phyloP scores from a whole-genome alignment of 1,140 invertebrate species.

The Cherax quadricarinatus region DNA sequence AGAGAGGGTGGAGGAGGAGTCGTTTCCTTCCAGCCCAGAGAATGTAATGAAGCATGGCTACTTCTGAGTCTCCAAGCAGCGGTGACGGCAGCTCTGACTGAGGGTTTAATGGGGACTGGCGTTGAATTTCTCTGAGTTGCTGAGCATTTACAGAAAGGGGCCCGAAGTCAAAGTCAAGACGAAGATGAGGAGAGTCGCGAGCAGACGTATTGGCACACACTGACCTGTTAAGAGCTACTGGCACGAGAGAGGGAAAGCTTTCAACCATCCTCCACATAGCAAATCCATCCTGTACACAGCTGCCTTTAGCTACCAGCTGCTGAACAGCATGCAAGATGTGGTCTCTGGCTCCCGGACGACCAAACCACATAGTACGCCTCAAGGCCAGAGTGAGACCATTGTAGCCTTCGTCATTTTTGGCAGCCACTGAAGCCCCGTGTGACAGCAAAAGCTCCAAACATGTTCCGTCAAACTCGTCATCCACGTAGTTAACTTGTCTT shows the following conservation, averaged over 20 bases:
- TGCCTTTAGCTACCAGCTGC: constrained; percentile 64
- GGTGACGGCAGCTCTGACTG: constrained; percentile 44
- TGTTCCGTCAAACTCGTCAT: constrained; percentile 69
- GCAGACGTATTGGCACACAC: constrained; percentile 66
- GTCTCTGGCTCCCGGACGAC: constrained; percentile 59
- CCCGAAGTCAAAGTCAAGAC: constrained; percentile 65
- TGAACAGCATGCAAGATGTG: constrained; percentile 64
- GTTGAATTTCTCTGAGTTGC: constrained; percentile 86
- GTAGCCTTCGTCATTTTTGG: constrained; percentile 86
- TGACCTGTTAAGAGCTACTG: constrained; percentile 66
- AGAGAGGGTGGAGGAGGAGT: constrained; percentile 73
- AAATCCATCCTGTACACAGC: constrained; percentile 66
- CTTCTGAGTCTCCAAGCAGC: constrained; percentile 50
- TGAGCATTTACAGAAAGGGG: constrained; percentile 74
- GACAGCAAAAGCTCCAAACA: constrained; percentile 89
- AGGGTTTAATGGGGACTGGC: constrained; percentile 77
- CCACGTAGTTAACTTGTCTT: constrained; percentile 84
- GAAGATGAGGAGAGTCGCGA: constrained; percentile 62
- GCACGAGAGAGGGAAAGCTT: constrained; percentile 68
- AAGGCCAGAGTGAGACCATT: constrained; percentile 64
- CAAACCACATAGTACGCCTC: constrained; percentile 70
- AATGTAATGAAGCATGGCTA: constrained; percentile 68
- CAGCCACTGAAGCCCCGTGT: constrained; percentile 89
- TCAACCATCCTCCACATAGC: constrained; percentile 73
- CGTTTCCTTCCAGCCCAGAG: constrained; percentile 71